These are phyloP conservation scores for Opisthocomus hoazin DNA, from an alignment of 2,113 vertebrate genomes.

Conservation along the genomic window DNA sequence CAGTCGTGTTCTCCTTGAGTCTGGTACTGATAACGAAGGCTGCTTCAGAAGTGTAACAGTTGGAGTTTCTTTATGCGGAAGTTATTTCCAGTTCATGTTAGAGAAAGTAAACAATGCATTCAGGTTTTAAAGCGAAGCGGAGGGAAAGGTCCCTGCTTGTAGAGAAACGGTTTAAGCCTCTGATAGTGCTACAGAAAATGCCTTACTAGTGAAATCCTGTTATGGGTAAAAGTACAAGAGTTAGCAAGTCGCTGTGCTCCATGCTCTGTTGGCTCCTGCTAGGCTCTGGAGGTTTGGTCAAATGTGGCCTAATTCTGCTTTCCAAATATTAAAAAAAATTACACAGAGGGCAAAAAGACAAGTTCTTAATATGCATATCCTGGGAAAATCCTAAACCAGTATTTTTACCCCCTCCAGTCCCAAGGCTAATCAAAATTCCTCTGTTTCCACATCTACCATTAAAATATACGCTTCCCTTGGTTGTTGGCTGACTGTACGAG, in stretches of 20 bases:
- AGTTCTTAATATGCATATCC: slow-evolving; percentile 50
- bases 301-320: slow-evolving; percentile 56
- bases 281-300: slow-evolving; percentile 56
- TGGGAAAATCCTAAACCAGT: slow-evolving; percentile 58
- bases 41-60: slow-evolving; percentile 32
- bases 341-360: slow-evolving; percentile 61
- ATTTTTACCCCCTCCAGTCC: slow-evolving; percentile 43
- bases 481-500: slow-evolving; percentile 39
- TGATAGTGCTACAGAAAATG: neutral
- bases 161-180: neutral
- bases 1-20: neutral
- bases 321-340: slow-evolving; percentile 50
- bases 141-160: slow-evolving; percentile 12
- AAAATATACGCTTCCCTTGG: slow-evolving; percentile 39
- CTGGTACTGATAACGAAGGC: neutral
- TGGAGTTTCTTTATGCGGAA: slow-evolving; percentile 19
- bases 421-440: slow-evolving; percentile 57
- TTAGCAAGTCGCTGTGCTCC: slow-evolving; percentile 24
- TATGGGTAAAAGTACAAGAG: slow-evolving; percentile 5
- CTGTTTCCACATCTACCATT: slow-evolving; percentile 51
- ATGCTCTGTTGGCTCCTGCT: neutral
- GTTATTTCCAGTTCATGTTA: slow-evolving; percentile 29
- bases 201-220: neutral
- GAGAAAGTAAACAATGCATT: slow-evolving; percentile 20
- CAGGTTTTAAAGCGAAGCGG: neutral